Conservation (phyloP, 2,113 vertebrate genomes). For the Pseudois nayaur region DNA sequence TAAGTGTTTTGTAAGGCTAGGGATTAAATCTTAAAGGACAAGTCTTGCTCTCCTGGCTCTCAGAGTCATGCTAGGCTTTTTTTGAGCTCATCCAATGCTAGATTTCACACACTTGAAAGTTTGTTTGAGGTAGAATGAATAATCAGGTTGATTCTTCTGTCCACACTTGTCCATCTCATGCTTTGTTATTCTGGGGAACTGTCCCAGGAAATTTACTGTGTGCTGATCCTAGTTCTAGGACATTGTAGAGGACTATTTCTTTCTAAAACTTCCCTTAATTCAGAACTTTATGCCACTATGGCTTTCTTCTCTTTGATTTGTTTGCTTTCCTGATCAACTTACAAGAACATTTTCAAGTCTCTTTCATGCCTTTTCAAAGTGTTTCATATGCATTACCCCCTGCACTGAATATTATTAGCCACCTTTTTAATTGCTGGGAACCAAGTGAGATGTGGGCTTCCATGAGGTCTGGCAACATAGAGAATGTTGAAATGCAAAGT, state of each 20-base stretch:
- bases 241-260: neutral
- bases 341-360: constrained; percentile 24
- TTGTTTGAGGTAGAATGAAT: neutral
- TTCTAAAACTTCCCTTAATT: constrained; percentile 41
- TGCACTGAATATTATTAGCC: neutral
- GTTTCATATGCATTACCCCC: neutral
- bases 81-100: neutral
- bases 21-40: constrained; percentile 14
- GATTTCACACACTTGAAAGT: constrained; percentile 9
- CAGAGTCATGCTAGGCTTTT: neutral
- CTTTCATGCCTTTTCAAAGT: neutral
- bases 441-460: neutral
- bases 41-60: neutral
- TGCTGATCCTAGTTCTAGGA: constrained; percentile 10
- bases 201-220: neutral
- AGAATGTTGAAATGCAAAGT: neutral
- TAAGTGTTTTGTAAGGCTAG: neutral
- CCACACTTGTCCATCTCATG: neutral
- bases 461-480: neutral
- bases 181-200: neutral
- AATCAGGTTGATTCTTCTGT: neutral
- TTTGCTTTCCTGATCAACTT: constrained; percentile 40
- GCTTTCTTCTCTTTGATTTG: constrained; percentile 3
- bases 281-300: constrained; percentile 25
- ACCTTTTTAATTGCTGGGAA: constrained; percentile 11